Base-by-base conservation (phyloP, 1,140 invertebrate genomes). In the Drosophila sturtevanti region DNA sequence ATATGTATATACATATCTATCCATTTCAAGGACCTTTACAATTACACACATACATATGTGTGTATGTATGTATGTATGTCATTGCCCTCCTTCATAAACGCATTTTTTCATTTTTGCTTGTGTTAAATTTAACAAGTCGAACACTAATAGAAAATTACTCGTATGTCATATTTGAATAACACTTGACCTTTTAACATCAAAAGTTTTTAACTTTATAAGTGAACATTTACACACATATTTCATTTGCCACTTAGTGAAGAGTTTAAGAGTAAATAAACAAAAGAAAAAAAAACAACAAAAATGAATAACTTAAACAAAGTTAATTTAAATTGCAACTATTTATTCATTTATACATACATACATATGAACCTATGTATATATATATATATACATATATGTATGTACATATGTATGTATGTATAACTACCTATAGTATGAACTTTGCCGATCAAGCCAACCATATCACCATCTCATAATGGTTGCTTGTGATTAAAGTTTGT, bases 401-500 rank as follows among this genome's bases (percentile, higher is more conserved):
- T 6, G 1, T 7, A 34, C 1, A 34, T 4, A 24, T 24, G 4
- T 31, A 31, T 6, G 7, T 31, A 31, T 31, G n/a, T n/a, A n/a
- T n/a, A 3, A 11, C 35, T n/a, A n/a, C n/a, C n/a, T n/a, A 9
- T 16, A 16, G 38, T 2, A 48, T 48, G 41, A 48, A 48, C 41
- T 48, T 48, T 48, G 41, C 41, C 41, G 41, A 48, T 48, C 41
- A 48, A 48, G 41, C 41, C 41, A 48, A 48, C 41, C 41, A 48
- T 48, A 48, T 48, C 41, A 31, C 6, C 41, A 48, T 18, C 18
- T 48, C 58, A 68, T 44, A 34, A 68, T 75, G 52, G 51, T 31
- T 31, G 27, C 27, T 6, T 31, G 7, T 31, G 27, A 27, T 38
- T 27, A 5, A 48, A 24, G 7, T 56, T 6, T 14, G 12, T 12